phyloP scores from a whole-genome alignment of 2,113 vertebrate genomes.

The Zosterops pallidus region DNA sequence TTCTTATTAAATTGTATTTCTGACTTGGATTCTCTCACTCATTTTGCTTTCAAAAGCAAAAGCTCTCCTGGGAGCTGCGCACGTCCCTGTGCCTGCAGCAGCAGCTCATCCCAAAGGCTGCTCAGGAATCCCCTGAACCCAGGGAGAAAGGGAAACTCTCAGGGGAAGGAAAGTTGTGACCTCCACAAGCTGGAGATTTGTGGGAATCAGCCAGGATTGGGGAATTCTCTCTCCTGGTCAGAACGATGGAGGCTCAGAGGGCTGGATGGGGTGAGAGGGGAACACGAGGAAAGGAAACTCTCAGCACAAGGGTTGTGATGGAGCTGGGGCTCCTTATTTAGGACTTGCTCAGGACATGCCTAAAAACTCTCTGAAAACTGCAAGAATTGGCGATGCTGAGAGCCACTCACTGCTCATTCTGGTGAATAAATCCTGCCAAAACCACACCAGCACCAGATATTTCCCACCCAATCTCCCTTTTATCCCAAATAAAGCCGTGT shows the following conservation, averaged over 20 bases:
- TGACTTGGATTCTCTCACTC: too few species aligned
- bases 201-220: not conserved
- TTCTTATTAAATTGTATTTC: too few species aligned
- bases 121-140: not conserved
- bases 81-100: not conserved
- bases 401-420: fast-evolving
- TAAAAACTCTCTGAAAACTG: not conserved
- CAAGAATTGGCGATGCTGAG: not conserved
- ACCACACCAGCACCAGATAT: too few species aligned
- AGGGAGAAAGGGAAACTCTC: not conserved
- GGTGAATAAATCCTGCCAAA: not conserved
- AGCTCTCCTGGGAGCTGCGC: not conserved
- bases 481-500: not conserved
- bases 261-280: not conserved
- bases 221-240: not conserved
- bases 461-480: not conserved
- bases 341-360: not conserved
- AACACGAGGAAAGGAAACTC: not conserved
- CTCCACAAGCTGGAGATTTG: not conserved
- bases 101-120: not conserved
- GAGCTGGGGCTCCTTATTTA: not conserved
- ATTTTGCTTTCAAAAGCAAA: too few species aligned
- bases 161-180: fast-evolving
- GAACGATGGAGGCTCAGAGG: not conserved
- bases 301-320: not conserved